Conservation (phyloP, 2,113 vertebrate species). For the Thunnus maccoyii region DNA sequence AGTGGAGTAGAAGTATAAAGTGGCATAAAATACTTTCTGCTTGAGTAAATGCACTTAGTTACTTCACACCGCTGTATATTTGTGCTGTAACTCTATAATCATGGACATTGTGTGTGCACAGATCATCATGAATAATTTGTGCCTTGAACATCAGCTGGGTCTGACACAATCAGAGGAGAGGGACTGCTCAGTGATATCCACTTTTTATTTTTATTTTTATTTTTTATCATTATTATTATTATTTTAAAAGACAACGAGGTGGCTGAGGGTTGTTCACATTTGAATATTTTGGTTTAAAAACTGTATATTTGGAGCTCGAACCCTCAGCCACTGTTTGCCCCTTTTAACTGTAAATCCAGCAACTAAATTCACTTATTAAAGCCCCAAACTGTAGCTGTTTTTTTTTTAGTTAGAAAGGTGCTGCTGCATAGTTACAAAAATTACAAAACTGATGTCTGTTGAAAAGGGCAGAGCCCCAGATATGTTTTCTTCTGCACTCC, state of each 20-base stretch:
- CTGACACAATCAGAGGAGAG: constrained; percentile 25
- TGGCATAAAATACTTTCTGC: too few species aligned
- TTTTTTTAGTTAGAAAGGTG: background rate
- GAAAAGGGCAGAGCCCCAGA: constrained; percentile 89
- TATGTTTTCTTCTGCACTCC: constrained; percentile 24
- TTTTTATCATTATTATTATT: background rate
- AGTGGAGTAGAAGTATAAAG: too few species aligned
- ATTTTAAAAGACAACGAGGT: background rate
- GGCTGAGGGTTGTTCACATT: constrained; percentile 71
- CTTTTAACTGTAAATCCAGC: constrained; percentile 12
- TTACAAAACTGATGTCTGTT: constrained; percentile 15
- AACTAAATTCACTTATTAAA: constrained; percentile 10
- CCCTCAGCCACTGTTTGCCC: constrained; percentile 53
- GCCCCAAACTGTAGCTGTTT: constrained; percentile 20
- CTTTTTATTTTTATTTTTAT: background rate
- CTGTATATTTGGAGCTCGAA: constrained; percentile 81
- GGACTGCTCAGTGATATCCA: constrained; percentile 13
- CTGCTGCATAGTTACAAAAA: constrained; percentile 15
- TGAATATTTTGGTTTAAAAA: constrained; percentile 82
- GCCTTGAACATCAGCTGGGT: constrained; percentile 35
- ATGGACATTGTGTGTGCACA: background rate
- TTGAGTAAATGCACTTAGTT: background rate
- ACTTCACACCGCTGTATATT: background rate
- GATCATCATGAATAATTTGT: constrained; percentile 6
- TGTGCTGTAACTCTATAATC: background rate